Percentiles rank a stretch among this genome's conserved stretches.
These are phyloP conservation scores for Agelas oroides DNA, from an alignment of 37 sponge, comb jelly and placozoan genomes.

Conservation along the genomic window DNA sequence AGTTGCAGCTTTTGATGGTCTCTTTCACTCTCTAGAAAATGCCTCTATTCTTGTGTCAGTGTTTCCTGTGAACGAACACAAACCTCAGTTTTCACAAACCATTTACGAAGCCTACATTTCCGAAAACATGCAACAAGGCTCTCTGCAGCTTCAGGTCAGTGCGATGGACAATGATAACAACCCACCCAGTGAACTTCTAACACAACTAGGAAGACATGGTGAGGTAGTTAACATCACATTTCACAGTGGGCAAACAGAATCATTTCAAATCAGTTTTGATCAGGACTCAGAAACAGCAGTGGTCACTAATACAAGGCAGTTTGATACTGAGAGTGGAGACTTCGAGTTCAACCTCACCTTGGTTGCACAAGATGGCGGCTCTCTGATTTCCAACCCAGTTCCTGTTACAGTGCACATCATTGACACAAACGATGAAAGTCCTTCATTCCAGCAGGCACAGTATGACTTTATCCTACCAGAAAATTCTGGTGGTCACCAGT, in stretches of 20 bases:
- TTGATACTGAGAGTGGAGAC: slow-evolving; percentile 56
- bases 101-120: slow-evolving; percentile 27
- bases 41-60: slow-evolving; percentile 61
- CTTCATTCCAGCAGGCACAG: slow-evolving; percentile 11
- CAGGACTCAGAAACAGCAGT: slow-evolving; percentile 19
- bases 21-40: not conserved
- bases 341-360: slow-evolving; percentile 24
- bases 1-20: slow-evolving; percentile 59
- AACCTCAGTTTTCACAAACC: slow-evolving; percentile 44
- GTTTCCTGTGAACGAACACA: slow-evolving; percentile 67
- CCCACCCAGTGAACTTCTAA: slow-evolving; percentile 4
- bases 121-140: slow-evolving; percentile 47
- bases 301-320: slow-evolving; percentile 43
- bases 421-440: slow-evolving; percentile 56
- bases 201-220: slow-evolving; percentile 35
- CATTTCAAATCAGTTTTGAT: slow-evolving; percentile 32
- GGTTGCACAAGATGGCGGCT: slow-evolving; percentile 63
- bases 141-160: slow-evolving; percentile 20
- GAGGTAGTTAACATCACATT: slow-evolving; percentile 8
- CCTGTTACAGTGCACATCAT: slow-evolving; percentile 34
- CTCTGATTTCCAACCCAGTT: slow-evolving; percentile 30
- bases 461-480: slow-evolving; percentile 40
- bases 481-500: slow-evolving; percentile 13
- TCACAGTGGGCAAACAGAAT: not conserved
- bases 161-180: slow-evolving; percentile 65